A percentile compares a stretch with the other conserved stretches of the same genome.
Evolutionary conservation across 2,888 invertebrate species (phyloP).

Genomic region (Cataglyphis cursor): DNA sequence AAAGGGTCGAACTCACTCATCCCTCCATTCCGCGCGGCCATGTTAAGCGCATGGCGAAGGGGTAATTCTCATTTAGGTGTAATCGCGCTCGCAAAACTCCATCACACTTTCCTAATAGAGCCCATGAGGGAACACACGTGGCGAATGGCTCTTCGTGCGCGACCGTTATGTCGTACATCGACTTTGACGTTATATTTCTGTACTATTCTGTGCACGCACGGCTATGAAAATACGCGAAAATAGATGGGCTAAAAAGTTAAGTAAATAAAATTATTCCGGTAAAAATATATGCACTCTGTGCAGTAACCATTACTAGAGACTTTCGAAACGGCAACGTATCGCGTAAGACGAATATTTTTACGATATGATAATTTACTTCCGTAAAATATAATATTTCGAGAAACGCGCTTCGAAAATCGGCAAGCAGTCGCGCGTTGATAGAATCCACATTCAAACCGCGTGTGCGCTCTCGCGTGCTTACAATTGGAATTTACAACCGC

Average conservation of each 20-base stretch:
- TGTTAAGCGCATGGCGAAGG: constrained; percentile 66
- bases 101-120: constrained; percentile 87
- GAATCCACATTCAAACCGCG: constrained; percentile 42
- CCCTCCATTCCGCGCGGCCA: constrained; percentile 58
- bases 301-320: neutral
- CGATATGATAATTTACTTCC: neutral
- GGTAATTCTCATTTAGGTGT: constrained; percentile 87
- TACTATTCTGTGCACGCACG: neutral
- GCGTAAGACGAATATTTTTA: neutral
- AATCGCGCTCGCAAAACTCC: constrained; percentile 87
- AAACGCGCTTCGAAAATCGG: constrained; percentile 17
- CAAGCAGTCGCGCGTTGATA: constrained; percentile 32
- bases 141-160: constrained; percentile 71
- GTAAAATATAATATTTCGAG: neutral
- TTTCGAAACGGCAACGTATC: neutral
- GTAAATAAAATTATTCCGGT: constrained; percentile 1
- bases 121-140: constrained; percentile 80
- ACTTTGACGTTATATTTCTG: constrained; percentile 67
- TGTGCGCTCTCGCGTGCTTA: constrained; percentile 13
- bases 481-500: constrained; percentile 32
- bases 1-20: constrained; percentile 81
- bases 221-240: neutral
- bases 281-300: neutral
- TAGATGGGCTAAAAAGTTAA: neutral
- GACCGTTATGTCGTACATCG: constrained; percentile 78